Base-by-base conservation (phyloP, 2,113 vertebrate genomes). In the Oceanites oceanicus region DNA sequence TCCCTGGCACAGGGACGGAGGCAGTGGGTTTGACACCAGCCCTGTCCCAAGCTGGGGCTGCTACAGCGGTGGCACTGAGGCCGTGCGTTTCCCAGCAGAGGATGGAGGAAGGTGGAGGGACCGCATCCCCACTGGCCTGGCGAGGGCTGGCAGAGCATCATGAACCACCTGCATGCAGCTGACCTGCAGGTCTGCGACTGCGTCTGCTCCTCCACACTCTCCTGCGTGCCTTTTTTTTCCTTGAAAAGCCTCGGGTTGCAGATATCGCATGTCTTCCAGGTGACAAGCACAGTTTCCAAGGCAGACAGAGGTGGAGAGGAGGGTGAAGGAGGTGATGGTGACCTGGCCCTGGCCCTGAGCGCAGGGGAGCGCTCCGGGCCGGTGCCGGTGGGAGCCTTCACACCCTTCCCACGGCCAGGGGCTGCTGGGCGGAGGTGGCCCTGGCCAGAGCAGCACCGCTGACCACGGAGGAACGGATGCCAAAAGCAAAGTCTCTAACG, bases 151-250 rank as follows among this genome's bases (percentile, higher is more conserved):
- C 18, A n/a, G 47, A 84, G 34, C 45, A 29, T 8, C 25, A 6
- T 2, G 2, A 53, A 32, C 34, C 2, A 0, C n/a, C 0, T 1
- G 16, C 29, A 40, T 5, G 0, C 9, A 53, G 13, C 13, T 66
- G n/a, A 26, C 20, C 49, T 23, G n/a, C 3, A 3, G 15, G 4
- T 47, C 42, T 38, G 34, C 10, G 12, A 30, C 53, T 62, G 20
- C 7, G 4, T 30, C 62, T 2, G 4, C 61, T 61, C 73, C 38
- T 76, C 58, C 63, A 15, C 0, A 0, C 23, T 44, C 63, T 81
- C 36, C 49, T 15, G 1, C 0, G 0, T n/a, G 30, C 36, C 10
- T 44, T 58, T 76, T 61, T 61, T 38, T 7, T 7, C 44, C 40
- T 94, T 79, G 76, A 47, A 73, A 84, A 59, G 25, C 67, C 34